phyloP scores from a whole-genome alignment of 2,888 invertebrate species.

The Mechanitis mazaeus region DNA sequence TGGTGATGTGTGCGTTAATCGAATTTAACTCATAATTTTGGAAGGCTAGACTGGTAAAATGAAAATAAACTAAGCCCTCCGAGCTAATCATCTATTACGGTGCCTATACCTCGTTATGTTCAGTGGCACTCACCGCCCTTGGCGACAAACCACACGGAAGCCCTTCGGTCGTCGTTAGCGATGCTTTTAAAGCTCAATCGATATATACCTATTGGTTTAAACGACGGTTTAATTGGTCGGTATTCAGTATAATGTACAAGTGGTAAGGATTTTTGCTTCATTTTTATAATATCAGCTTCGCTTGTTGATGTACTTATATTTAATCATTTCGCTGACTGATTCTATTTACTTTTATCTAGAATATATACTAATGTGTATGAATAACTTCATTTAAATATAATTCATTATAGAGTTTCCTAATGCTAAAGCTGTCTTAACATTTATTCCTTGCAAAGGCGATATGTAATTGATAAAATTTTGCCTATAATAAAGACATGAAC shows the following conservation, averaged over 20 bases:
- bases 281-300: background rate
- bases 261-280: slow-evolving; percentile 4
- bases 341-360: too few relatives aligned
- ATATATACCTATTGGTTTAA: slow-evolving; percentile 27
- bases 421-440: too few relatives aligned
- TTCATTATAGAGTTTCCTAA: too few relatives aligned
- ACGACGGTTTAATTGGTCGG: slow-evolving; percentile 5
- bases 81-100: slow-evolving; percentile 20
- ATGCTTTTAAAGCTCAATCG: slow-evolving; percentile 31
- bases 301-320: background rate
- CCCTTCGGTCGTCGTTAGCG: slow-evolving; percentile 40
- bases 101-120: slow-evolving; percentile 37
- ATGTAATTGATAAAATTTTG: too few relatives aligned
- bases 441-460: too few relatives aligned
- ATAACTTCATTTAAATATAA: too few relatives aligned
- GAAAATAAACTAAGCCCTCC: slow-evolving; percentile 3
- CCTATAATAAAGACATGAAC: too few relatives aligned
- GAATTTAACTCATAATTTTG: too few relatives aligned
- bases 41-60: background rate
- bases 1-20: too few relatives aligned
- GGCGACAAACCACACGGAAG: slow-evolving; percentile 50
- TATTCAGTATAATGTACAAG: slow-evolving; percentile 2
- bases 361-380: too few relatives aligned
- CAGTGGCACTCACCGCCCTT: slow-evolving; percentile 45
- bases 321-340: background rate